phyloP scores from a whole-genome alignment of 2,888 invertebrate species.

The Synanthedon myopaeformis region DNA sequence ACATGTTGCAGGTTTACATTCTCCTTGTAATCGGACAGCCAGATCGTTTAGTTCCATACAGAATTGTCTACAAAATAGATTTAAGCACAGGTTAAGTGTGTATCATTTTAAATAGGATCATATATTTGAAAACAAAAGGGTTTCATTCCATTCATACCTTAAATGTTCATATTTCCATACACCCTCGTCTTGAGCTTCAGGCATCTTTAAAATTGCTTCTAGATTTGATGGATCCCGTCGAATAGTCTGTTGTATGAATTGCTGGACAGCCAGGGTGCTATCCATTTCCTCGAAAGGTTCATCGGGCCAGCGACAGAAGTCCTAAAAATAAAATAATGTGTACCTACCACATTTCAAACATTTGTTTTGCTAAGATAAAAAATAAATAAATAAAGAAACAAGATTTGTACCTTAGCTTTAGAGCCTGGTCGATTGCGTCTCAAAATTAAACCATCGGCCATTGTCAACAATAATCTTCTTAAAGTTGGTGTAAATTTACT shows the following conservation, averaged over 20 bases:
- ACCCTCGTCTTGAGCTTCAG: constrained; percentile 97
- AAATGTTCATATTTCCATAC: constrained; percentile 99
- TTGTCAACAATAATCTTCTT: constrained; percentile 22
- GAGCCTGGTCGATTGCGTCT: constrained; percentile 93
- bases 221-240: constrained; percentile 92
- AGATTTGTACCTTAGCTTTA: constrained; percentile 80
- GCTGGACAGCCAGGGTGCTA: constrained; percentile 97
- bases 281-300: constrained; percentile 99
- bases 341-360: neutral
- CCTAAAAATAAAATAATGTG: constrained; percentile 63
- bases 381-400: too few relatives aligned
- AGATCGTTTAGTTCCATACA: constrained; percentile 99
- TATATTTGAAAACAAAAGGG: neutral
- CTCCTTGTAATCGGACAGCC: constrained; percentile 94
- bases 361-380: neutral
- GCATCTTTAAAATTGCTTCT: constrained; percentile 94
- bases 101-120: neutral
- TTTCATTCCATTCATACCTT: constrained; percentile 61
- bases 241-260: constrained; percentile 98
- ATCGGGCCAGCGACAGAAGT: constrained; percentile 98
- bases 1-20: constrained; percentile 97
- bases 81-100: neutral
- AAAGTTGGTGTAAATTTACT: too few relatives aligned
- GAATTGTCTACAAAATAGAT: constrained; percentile 79
- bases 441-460: constrained; percentile 87